These are phyloP conservation scores for Nyctibius bracteatus DNA, from an alignment of 2,113 vertebrate genomes.

Conservation along the genomic window DNA sequence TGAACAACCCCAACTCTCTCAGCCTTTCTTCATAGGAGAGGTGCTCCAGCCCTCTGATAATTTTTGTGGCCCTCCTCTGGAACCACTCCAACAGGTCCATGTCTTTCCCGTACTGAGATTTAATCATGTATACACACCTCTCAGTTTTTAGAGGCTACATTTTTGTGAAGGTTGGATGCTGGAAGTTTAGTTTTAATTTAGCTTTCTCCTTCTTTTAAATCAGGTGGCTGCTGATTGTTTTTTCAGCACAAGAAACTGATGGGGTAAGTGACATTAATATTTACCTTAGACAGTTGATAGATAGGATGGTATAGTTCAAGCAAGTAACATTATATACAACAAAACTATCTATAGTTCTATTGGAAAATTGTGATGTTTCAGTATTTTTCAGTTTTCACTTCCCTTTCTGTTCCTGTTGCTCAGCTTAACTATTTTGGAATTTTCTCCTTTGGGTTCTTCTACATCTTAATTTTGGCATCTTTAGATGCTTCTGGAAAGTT, in stretches of 20 bases:
- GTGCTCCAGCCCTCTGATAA: background rate
- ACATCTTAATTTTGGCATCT: background rate
- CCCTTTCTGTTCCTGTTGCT: background rate
- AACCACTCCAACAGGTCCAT: background rate
- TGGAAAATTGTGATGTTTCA: background rate
- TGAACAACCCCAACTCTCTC: background rate
- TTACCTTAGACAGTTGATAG: background rate
- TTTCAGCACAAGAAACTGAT: slow-evolving; percentile 20
- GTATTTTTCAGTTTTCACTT: background rate
- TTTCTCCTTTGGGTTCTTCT: background rate
- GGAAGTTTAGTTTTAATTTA: background rate
- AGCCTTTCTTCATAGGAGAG: background rate
- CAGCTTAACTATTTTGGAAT: background rate
- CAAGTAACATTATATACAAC: background rate
- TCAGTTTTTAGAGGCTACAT: background rate
- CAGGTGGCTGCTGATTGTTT: slow-evolving; percentile 56
- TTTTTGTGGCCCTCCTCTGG: background rate
- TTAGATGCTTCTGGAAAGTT: background rate
- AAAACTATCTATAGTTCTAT: background rate
- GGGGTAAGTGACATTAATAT: slow-evolving; percentile 48
- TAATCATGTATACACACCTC: background rate
- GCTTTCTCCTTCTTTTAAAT: background rate
- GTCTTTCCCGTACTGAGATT: background rate
- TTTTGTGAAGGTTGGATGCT: background rate
- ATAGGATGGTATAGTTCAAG: background rate